A percentile compares a stretch with the other conserved stretches of the same genome.
Evolutionary conservation across 2,888 invertebrate genomes (phyloP).

Genomic region (Linyphia triangularis): DNA sequence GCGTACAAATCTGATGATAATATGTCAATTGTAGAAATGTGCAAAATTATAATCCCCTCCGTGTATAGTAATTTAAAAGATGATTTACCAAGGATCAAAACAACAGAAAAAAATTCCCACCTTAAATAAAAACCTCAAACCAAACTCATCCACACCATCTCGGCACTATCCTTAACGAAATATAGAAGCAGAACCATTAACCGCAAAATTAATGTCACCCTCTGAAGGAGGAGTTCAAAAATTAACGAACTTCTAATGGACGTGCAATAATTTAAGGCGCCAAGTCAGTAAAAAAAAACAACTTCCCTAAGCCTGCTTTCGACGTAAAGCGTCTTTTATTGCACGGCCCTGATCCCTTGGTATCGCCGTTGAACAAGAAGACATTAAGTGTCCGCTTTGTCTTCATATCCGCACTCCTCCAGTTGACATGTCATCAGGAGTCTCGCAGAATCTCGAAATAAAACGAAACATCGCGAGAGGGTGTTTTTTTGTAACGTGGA

Average conservation of each 20-base stretch:
- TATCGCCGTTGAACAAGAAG: background rate
- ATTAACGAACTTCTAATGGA: constrained; percentile 73
- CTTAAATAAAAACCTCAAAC: background rate
- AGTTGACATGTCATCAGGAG: constrained; percentile 22
- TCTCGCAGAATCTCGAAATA: background rate
- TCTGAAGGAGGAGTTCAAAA: constrained; percentile 10
- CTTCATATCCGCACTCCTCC: constrained; percentile 30
- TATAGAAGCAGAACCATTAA: background rate
- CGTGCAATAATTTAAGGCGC: constrained; percentile 53
- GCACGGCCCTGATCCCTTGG: constrained; percentile 36
- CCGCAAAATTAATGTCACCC: background rate
- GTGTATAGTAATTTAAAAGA: too few species aligned
- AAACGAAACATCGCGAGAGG: background rate
- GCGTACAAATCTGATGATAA: too few species aligned
- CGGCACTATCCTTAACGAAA: background rate
- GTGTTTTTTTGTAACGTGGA: background rate
- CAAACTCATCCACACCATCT: background rate
- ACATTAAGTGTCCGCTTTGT: constrained; percentile 56
- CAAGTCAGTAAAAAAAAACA: constrained; percentile 63
- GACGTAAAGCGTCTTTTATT: constrained; percentile 61
- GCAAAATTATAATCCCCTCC: too few species aligned
- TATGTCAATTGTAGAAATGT: too few species aligned
- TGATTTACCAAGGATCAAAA: background rate
- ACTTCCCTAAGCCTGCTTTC: constrained; percentile 31
- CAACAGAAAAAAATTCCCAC: background rate